A percentile compares a stretch with the other conserved stretches of the same genome.
Evolutionary conservation across 2,113 vertebrate genomes (phyloP).

Genomic region (Shinisaurus crocodilurus): DNA sequence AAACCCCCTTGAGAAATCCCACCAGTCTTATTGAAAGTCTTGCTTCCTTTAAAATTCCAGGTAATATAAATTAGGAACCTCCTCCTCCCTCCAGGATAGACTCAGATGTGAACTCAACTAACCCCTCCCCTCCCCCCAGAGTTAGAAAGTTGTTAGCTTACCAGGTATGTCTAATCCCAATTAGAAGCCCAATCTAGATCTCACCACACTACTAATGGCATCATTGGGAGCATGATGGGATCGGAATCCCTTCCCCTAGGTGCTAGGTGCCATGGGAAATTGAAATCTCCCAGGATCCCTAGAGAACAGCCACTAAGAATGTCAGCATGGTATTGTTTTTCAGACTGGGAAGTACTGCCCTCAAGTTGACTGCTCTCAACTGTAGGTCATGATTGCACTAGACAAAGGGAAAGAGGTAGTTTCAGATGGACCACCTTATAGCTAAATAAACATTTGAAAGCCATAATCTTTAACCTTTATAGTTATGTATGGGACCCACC

Average conservation of each 20-base stretch:
- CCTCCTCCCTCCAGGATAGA: background rate
- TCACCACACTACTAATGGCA: background rate
- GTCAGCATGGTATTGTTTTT: background rate
- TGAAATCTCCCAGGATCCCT: background rate
- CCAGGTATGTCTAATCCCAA: no score
- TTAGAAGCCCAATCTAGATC: background rate
- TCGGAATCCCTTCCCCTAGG: background rate
- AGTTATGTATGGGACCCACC: background rate
- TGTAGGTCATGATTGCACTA: background rate
- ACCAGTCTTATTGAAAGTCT: background rate
- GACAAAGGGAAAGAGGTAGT: background rate
- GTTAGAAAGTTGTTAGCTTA: no score
- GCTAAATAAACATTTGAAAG: background rate
- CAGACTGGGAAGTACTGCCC: background rate
- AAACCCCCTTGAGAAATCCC: background rate
- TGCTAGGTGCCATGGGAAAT: background rate
- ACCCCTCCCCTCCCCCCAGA: no score
- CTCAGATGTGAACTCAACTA: background rate
- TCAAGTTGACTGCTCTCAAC: no score
- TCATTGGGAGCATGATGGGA: background rate
- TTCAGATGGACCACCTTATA: background rate
- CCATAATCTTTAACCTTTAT: background rate
- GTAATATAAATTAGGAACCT: background rate
- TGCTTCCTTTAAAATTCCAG: background rate
- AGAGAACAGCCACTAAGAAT: background rate